These are phyloP conservation scores for Drosophila trichaetosa DNA, from an alignment of 2,888 invertebrate genomes.

Conservation along the genomic window DNA sequence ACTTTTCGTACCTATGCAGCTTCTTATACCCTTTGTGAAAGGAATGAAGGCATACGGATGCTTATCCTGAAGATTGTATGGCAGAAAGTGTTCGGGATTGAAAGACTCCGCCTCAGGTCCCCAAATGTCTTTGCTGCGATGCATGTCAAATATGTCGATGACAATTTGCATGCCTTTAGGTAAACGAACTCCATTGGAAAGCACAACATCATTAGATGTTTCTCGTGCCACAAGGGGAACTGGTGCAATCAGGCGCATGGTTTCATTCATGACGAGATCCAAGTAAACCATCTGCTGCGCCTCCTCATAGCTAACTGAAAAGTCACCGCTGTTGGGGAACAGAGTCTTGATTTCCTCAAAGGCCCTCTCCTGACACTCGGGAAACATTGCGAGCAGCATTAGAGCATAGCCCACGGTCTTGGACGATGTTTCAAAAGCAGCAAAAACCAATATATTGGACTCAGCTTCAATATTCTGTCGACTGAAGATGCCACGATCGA, in stretches of 20 bases:
- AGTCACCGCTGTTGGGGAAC: slow-evolving; percentile 10
- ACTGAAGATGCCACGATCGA: background rate
- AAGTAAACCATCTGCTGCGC: slow-evolving; percentile 17
- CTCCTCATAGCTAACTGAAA: slow-evolving; percentile 10
- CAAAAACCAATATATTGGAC: slow-evolving; percentile 7
- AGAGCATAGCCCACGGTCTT: slow-evolving; percentile 7
- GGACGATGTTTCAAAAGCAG: slow-evolving; percentile 18
- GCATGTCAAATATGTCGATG: slow-evolving; percentile 25
- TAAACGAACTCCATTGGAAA: slow-evolving; percentile 11
- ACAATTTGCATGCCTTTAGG: slow-evolving; percentile 8
- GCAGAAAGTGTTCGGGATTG: slow-evolving; percentile 21
- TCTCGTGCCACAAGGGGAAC: slow-evolving; percentile 14
- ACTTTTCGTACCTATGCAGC: slow-evolving; percentile 10
- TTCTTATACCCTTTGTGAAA: slow-evolving; percentile 20
- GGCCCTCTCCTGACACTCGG: slow-evolving; percentile 16
- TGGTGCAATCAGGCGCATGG: slow-evolving; percentile 19
- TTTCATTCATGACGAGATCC: slow-evolving; percentile 19
- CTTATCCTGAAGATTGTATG: slow-evolving; percentile 13
- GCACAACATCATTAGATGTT: slow-evolving; percentile 1
- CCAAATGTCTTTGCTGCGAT: slow-evolving; percentile 27
- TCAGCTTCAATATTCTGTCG: slow-evolving; percentile 11
- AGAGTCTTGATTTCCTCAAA: slow-evolving; percentile 16
- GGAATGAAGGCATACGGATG: slow-evolving; percentile 19
- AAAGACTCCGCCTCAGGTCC: slow-evolving; percentile 16
- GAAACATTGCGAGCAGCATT: slow-evolving; percentile 27